phyloP scores from a whole-genome alignment of 2,113 vertebrate species.

The Grammomys surdaster region DNA sequence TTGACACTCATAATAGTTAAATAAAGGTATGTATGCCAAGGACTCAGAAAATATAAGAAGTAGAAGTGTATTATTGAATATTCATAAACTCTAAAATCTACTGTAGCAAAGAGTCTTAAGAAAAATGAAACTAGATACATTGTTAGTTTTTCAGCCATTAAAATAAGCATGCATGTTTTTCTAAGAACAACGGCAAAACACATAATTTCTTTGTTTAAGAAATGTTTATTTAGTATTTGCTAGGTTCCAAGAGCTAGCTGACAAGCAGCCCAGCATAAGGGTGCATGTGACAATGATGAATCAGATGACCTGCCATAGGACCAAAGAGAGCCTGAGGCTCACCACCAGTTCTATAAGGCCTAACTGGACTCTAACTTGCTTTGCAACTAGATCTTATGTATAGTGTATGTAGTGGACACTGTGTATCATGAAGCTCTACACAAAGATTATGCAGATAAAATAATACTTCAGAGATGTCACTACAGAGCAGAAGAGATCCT shows the following conservation, averaged over 20 bases:
- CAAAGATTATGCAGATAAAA: constrained; percentile 29
- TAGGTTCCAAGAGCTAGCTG: not conserved
- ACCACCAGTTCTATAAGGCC: no score
- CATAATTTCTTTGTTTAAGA: not conserved
- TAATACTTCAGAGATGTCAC: not conserved
- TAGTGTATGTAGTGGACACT: not conserved
- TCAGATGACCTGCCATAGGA: not conserved
- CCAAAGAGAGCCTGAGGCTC: no score
- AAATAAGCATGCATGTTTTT: constrained; percentile 38
- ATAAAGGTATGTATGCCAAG: not conserved
- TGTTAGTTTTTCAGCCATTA: constrained; percentile 37
- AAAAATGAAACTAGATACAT: not conserved
- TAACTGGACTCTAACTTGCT: not conserved
- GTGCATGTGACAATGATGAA: not conserved
- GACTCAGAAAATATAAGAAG: not conserved
- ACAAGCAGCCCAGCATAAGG: not conserved
- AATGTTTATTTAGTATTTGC: not conserved
- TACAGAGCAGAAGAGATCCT: not conserved
- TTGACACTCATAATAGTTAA: not conserved
- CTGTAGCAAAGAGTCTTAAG: not conserved
- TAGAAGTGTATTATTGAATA: not conserved
- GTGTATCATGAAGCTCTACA: not conserved
- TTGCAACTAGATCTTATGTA: not conserved
- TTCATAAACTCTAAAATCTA: constrained; percentile 19
- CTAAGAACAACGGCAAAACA: not conserved